Evolutionary conservation across 2,797 vertebrate species (phyloP).

Genomic region (Percopsis omiscomaycus): DNA sequence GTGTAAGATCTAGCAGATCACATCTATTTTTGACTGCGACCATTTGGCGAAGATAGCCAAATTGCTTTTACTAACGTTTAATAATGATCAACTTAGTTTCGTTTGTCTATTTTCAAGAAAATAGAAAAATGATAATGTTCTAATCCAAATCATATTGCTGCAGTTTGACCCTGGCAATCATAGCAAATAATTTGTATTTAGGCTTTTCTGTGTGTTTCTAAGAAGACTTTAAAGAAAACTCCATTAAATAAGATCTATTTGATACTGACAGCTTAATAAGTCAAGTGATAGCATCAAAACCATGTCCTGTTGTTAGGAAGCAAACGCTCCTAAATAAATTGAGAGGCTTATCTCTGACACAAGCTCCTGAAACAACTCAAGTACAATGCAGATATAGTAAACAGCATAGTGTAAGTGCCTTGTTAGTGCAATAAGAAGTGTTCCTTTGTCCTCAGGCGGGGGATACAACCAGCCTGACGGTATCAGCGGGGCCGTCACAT

Average conservation of each 20-base stretch:
- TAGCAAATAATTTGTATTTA: background rate
- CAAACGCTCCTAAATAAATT: background rate
- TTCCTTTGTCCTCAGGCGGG: slow-evolving; percentile 33
- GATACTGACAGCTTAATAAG: background rate
- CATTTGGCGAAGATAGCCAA: too few species aligned
- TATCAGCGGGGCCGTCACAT: slow-evolving; percentile 52
- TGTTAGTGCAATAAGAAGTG: slow-evolving; percentile 16
- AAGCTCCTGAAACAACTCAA: background rate
- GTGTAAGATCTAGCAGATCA: background rate
- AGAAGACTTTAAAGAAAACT: background rate
- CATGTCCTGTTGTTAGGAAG: background rate
- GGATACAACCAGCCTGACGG: slow-evolving; percentile 22
- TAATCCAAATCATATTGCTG: too few species aligned
- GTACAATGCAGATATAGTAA: background rate
- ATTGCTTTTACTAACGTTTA: background rate
- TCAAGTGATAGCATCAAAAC: background rate
- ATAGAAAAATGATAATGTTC: background rate
- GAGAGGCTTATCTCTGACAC: background rate
- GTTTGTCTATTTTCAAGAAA: background rate
- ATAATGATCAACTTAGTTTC: background rate
- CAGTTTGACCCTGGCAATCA: background rate
- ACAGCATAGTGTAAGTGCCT: slow-evolving; percentile 8
- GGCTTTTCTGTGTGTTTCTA: background rate
- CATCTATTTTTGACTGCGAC: too few species aligned
- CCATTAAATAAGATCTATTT: background rate